Base-by-base conservation (phyloP, 37 sponge, comb jelly and placozoan species). In the Oscarella lobularis region DNA sequence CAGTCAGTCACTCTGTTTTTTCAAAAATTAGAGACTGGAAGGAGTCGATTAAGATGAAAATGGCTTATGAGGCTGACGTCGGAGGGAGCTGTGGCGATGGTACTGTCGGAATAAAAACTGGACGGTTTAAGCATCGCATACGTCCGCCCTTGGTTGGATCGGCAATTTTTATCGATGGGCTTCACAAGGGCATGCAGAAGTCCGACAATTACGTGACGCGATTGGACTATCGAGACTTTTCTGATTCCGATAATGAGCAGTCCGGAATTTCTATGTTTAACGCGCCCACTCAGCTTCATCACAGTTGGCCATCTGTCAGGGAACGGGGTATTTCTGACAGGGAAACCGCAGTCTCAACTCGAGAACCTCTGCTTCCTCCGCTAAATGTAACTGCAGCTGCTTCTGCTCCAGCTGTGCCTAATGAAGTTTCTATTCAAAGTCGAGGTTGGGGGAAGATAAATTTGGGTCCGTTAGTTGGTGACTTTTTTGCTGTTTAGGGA, bases 151-250 rank as follows among this genome's bases (percentile, higher is more conserved):
- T 48, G 60, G 60, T 48, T 27, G 60, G 60, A 9, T 48, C 60
- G 9, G 60, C 60, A 48, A 76, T 76, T n/a, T 48, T 66, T 76
- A 48, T 76, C 3, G 77, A 76, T 70, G 54, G 38, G 54, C 31
- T 76, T 14, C 77, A 76, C 31, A 27, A 40, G 54, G 60, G 77
- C 70, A 29, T 27, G 70, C 77, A 76, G 72, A 76, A 76, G 5
- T 76, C 77, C 20, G 31, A 27, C 6, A 5, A 36, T 2, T 6
- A 41, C 31, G 35, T 41, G 72, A 27, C 31, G 3, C 32, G 36
- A 32, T 5, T 6, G 31, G 72, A 76, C 2, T 5, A 30, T 6
- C 72, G 3, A 67, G 55, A 48, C 31, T 3, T 5, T 38, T 31
- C 29, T 76, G 39, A 67, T 3, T 3, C 55, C 2, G 5, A 48